Evolutionary conservation across 1,140 invertebrate genomes (phyloP).

Genomic region (Drosophila nigromelanica): DNA sequence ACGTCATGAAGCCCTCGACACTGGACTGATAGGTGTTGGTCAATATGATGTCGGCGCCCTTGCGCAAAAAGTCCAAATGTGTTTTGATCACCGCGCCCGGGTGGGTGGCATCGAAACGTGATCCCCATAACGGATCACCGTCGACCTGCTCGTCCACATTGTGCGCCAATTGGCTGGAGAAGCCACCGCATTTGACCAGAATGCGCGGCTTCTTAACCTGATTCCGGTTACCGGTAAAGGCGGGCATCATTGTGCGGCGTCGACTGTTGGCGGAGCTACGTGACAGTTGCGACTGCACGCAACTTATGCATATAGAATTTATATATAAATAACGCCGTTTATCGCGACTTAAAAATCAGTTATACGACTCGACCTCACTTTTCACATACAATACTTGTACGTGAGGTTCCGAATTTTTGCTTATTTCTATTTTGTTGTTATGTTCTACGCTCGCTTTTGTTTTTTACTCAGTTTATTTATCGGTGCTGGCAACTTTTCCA

Average conservation of each 20-base stretch:
- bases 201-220: slow-evolving; percentile 53
- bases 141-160: slow-evolving; percentile 89
- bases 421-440: slow-evolving; percentile 37
- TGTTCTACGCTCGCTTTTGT: slow-evolving; percentile 39
- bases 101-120: slow-evolving; percentile 89
- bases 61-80: slow-evolving; percentile 91
- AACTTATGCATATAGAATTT: neutral
- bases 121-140: slow-evolving; percentile 92
- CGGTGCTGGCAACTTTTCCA: slow-evolving; percentile 31
- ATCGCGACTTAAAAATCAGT: neutral
- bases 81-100: slow-evolving; percentile 89
- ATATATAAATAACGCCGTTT: neutral
- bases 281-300: slow-evolving; percentile 14
- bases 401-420: slow-evolving; percentile 54
- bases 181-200: slow-evolving; percentile 90
- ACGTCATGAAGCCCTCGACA: slow-evolving; percentile 89
- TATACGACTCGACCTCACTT: neutral
- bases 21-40: slow-evolving; percentile 96
- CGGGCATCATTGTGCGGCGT: slow-evolving; percentile 3
- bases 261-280: slow-evolving; percentile 10
- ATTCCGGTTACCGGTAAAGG: slow-evolving; percentile 15
- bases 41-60: slow-evolving; percentile 92
- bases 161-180: slow-evolving; percentile 90
- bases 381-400: slow-evolving; percentile 36
- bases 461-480: slow-evolving; percentile 26